phyloP scores from a whole-genome alignment of 2,888 invertebrate species.

The Lepidocyrtinus sp. region DNA sequence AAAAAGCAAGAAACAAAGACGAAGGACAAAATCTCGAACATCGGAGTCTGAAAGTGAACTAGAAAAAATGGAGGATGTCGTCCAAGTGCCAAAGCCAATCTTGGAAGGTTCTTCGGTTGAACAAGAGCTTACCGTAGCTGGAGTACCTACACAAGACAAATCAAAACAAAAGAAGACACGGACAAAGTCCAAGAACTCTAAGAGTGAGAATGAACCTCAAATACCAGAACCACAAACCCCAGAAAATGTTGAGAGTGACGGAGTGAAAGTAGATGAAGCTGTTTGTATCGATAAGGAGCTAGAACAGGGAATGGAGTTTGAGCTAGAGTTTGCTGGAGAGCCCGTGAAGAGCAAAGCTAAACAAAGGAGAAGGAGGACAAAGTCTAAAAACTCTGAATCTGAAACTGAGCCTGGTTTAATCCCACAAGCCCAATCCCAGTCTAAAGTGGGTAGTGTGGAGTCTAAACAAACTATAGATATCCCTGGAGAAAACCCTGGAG shows the following conservation, averaged over 20 bases:
- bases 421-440: too few species aligned
- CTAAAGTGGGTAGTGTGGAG: too few species aligned
- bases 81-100: background rate
- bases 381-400: slow-evolving; percentile 30
- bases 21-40: slow-evolving; percentile 41
- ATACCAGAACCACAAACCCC: background rate
- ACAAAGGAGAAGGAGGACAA: slow-evolving; percentile 23
- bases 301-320: background rate
- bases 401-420: slow-evolving; percentile 26
- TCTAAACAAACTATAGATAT: too few species aligned
- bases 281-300: background rate
- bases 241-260: background rate
- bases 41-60: slow-evolving; percentile 43
- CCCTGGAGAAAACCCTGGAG: too few species aligned
- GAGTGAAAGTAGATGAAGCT: background rate
- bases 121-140: slow-evolving; percentile 37
- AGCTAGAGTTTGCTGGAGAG: slow-evolving; percentile 4
- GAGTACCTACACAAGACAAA: slow-evolving; percentile 66
- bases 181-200: slow-evolving; percentile 40
- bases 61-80: slow-evolving; percentile 21
- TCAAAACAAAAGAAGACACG: slow-evolving; percentile 29
- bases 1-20: slow-evolving; percentile 16
- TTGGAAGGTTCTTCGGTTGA: slow-evolving; percentile 27
- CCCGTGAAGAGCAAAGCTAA: slow-evolving; percentile 22
- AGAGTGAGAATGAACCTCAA: slow-evolving; percentile 23